Evolutionary conservation across 2,113 vertebrate species (phyloP).

Genomic region (Amazona vittata): DNA sequence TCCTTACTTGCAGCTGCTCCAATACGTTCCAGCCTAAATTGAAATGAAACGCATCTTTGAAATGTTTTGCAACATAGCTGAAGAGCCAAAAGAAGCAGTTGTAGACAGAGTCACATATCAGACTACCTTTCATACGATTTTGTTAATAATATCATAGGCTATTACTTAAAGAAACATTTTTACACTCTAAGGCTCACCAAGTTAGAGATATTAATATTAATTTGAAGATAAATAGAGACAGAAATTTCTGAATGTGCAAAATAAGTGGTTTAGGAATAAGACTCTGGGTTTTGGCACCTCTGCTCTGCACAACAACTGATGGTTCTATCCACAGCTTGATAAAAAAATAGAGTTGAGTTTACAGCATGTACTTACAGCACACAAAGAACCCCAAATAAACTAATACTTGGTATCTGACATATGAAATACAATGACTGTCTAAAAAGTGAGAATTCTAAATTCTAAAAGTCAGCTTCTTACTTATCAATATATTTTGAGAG

Average conservation of each 20-base stretch:
- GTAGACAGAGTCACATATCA: not conserved
- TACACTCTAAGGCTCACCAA: not conserved
- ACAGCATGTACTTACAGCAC: not conserved
- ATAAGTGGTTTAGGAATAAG: not conserved
- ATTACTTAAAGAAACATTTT: not conserved
- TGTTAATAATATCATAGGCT: not conserved
- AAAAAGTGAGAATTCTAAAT: not conserved
- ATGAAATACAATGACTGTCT: not conserved
- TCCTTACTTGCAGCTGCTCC: slow-evolving; percentile 89
- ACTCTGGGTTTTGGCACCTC: not conserved
- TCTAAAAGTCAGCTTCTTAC: slow-evolving; percentile 72
- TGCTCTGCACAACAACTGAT: not conserved
- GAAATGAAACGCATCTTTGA: not conserved
- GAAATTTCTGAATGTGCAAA: not conserved
- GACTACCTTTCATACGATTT: not conserved
- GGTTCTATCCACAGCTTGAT: not conserved
- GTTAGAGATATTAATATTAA: not conserved
- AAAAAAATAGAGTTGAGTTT: not conserved
- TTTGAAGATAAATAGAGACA: not conserved
- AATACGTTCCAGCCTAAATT: slow-evolving; percentile 85
- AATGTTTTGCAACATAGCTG: not conserved
- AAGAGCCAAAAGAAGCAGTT: not conserved
- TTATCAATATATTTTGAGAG: slow-evolving; percentile 80
- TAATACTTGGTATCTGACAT: not conserved
- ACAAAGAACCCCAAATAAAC: not conserved